phyloP scores from a whole-genome alignment of 2,888 invertebrate species.

The Ernsta delagoae region DNA sequence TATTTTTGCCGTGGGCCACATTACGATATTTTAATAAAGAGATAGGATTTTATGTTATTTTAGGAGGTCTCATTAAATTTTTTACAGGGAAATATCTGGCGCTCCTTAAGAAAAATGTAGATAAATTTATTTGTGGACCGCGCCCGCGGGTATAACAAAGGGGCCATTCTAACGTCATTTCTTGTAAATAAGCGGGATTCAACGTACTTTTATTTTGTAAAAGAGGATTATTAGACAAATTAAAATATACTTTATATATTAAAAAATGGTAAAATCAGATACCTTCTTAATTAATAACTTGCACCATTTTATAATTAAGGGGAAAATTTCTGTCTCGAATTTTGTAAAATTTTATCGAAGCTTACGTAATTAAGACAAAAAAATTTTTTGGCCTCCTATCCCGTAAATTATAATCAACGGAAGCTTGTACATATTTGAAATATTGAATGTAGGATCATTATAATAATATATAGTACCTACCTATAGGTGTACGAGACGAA shows the following conservation, averaged over 20 bases:
- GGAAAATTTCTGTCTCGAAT: too few relatives aligned
- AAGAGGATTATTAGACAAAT: conserved; percentile 19
- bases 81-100: conserved; percentile 48
- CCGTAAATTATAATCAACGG: too few relatives aligned
- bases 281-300: too few relatives aligned
- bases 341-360: neutral
- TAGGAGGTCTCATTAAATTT: conserved; percentile 58
- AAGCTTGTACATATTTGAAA: too few relatives aligned
- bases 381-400: neutral
- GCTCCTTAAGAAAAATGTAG: conserved; percentile 46
- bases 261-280: neutral
- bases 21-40: conserved; percentile 19
- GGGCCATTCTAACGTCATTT: conserved; percentile 56
- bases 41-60: conserved; percentile 46
- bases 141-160: conserved; percentile 41
- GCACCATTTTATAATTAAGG: too few relatives aligned
- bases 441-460: too few relatives aligned
- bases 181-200: conserved; percentile 36
- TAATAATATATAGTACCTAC: too few relatives aligned
- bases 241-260: conserved; percentile 14
- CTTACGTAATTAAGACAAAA: neutral
- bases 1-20: too few relatives aligned
- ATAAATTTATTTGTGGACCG: conserved; percentile 33
- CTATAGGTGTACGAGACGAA: neutral
- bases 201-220: conserved; percentile 15